phyloP scores from a whole-genome alignment of 92 coral and sea anemone species.

The Micromussa lordhowensis region DNA sequence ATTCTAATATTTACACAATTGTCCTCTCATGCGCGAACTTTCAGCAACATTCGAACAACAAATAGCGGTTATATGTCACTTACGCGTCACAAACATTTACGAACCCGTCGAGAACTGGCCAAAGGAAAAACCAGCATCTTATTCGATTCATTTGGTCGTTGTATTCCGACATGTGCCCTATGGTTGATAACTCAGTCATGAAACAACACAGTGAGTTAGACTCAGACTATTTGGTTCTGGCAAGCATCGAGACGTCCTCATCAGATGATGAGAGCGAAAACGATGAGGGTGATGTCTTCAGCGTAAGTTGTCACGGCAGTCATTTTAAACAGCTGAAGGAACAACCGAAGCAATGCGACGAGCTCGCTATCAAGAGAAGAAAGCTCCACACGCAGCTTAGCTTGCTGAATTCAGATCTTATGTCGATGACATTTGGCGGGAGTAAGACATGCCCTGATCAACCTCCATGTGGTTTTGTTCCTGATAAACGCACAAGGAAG shows the following conservation, averaged over 20 bases:
- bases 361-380: constrained; percentile 67
- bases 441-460: constrained; percentile 3
- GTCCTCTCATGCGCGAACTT: background rate
- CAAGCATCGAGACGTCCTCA: constrained; percentile 1
- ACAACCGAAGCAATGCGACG: constrained; percentile 60
- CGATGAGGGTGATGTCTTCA: constrained; percentile 71
- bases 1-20: constrained; percentile 17
- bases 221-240: constrained; percentile 2
- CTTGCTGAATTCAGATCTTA: constrained; percentile 56
- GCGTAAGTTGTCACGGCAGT: constrained; percentile 80
- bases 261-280: constrained; percentile 65
- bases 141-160: background rate
- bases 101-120: background rate
- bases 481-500: background rate
- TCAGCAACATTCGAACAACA: background rate
- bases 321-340: constrained; percentile 78
- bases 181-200: background rate
- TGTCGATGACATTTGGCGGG: constrained; percentile 43
- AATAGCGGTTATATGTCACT: background rate
- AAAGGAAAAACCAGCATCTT: background rate
- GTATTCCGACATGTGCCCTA: constrained; percentile 4
- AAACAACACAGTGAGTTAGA: background rate
- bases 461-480: background rate
- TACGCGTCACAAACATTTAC: background rate
- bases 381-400: constrained; percentile 79